These are phyloP conservation scores for Sebastes reedi DNA, from an alignment of 2,797 vertebrate species.

Conservation along the genomic window DNA sequence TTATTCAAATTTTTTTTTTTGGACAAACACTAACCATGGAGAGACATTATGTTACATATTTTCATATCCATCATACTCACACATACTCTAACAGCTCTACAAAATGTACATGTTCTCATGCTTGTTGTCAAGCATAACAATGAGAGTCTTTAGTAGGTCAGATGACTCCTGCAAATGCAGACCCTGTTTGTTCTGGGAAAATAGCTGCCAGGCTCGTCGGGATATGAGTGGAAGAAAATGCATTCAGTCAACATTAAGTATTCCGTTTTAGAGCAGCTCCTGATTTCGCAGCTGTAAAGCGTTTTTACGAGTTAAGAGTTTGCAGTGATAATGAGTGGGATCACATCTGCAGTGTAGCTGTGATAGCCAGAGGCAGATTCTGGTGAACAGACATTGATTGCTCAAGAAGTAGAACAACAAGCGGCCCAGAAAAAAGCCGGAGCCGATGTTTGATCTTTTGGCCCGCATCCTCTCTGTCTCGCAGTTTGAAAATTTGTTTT, in stretches of 20 bases:
- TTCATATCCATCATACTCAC: background rate
- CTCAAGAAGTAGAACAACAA: slow-evolving; percentile 61
- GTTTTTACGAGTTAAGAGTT: slow-evolving; percentile 51
- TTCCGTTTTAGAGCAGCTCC: slow-evolving; percentile 33
- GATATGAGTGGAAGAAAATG: slow-evolving; percentile 5
- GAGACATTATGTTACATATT: background rate
- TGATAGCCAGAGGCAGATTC: slow-evolving; percentile 52
- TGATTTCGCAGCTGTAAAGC: slow-evolving; percentile 38
- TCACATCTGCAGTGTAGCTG: slow-evolving; percentile 60
- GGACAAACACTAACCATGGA: background rate
- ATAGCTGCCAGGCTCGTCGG: background rate
- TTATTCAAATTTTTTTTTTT: background rate
- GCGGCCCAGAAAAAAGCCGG: slow-evolving; percentile 37
- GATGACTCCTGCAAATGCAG: background rate
- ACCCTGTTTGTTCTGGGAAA: slow-evolving; percentile 11
- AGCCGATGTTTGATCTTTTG: slow-evolving; percentile 40
- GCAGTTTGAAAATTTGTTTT: background rate
- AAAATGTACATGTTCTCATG: background rate
- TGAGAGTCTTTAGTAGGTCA: background rate
- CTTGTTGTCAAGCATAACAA: background rate
- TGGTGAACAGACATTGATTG: slow-evolving; percentile 58
- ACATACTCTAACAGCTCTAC: background rate
- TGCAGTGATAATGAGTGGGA: slow-evolving; percentile 59
- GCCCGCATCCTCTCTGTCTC: background rate
- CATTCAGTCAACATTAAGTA: slow-evolving; percentile 15